Percentiles rank a stretch among this genome's conserved stretches.
phyloP scores from a whole-genome alignment of 2,797 vertebrate species.

The Crax fasciolata region DNA sequence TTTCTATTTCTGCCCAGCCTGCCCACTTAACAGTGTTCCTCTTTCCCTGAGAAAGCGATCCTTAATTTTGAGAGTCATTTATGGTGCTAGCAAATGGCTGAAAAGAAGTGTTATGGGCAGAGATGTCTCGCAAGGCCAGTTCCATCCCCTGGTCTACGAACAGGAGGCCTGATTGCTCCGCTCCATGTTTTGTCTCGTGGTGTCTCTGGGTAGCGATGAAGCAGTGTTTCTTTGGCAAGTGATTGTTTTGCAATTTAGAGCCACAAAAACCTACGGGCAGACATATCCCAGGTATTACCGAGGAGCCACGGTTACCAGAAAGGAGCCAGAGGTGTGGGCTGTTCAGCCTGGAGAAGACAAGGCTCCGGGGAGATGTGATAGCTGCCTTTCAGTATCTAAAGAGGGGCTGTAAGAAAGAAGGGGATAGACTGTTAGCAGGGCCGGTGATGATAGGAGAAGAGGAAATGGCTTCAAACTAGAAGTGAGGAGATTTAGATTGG shows the following conservation, averaged over 20 bases:
- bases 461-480: no score
- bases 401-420: no score
- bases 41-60: background rate
- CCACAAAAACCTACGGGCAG: background rate
- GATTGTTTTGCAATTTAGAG: background rate
- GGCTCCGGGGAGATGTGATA: no score
- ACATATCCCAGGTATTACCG: background rate
- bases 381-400: no score
- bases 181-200: background rate
- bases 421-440: no score
- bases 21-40: background rate
- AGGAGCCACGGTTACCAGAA: background rate
- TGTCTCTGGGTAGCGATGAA: background rate
- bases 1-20: conserved; percentile 13
- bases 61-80: background rate
- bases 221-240: background rate
- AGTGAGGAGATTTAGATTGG: no score
- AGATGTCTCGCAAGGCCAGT: background rate
- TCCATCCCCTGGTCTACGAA: background rate
- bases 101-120: background rate
- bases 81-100: background rate
- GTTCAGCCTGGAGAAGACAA: no score
- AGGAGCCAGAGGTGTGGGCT: background rate
- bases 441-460: no score
- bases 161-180: background rate